A percentile compares a stretch with the other conserved stretches of the same genome.
Conservation (phyloP, 2,888 invertebrate genomes). For the Synanthedon tipuliformis region DNA sequence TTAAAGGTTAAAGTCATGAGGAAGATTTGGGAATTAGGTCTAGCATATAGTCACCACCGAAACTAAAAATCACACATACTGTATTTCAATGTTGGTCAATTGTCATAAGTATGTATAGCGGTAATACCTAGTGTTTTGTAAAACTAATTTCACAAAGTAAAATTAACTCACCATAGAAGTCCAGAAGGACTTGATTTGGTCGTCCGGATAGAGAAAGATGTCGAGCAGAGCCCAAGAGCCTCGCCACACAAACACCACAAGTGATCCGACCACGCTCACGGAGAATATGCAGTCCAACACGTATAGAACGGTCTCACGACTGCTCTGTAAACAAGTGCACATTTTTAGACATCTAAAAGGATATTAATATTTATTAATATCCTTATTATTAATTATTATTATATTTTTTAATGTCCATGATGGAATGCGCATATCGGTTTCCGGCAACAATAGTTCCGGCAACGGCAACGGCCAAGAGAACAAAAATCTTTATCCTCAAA, state of each 20-base stretch:
- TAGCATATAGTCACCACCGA: no score
- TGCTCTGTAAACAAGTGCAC: constrained; percentile 69
- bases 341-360: no score
- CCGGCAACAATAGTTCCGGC: no score
- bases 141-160: neutral
- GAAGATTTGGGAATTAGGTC: no score
- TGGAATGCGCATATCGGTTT: no score
- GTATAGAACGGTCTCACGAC: constrained; percentile 77
- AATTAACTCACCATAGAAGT: constrained; percentile 79
- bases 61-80: neutral
- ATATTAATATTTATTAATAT: no score
- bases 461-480: no score
- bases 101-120: no score
- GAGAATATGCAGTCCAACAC: constrained; percentile 88
- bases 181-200: constrained; percentile 76
- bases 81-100: neutral
- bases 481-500: no score
- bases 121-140: neutral
- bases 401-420: no score
- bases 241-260: constrained; percentile 91
- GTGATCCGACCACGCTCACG: constrained; percentile 83
- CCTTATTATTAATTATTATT: no score
- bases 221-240: constrained; percentile 88
- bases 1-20: no score
- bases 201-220: constrained; percentile 80